phyloP scores from a whole-genome alignment of 2,888 invertebrate genomes.

The Cantharis rufa region DNA sequence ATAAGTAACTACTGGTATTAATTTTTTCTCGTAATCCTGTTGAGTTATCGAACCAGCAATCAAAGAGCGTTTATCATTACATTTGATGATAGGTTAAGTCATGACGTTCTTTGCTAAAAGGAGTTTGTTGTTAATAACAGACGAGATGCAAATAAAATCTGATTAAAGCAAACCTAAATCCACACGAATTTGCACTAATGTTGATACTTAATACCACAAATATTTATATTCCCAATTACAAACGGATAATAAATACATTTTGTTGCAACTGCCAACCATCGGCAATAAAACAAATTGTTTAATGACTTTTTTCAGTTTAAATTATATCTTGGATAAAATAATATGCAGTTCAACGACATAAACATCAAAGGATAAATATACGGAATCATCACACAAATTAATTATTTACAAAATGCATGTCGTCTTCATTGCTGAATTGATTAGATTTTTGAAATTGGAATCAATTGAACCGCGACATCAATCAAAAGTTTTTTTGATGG shows the following conservation, averaged over 20 bases:
- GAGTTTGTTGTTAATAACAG: slow-evolving; percentile 10
- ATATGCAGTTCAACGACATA: not conserved
- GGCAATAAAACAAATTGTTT: not conserved
- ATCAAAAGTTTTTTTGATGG: not conserved
- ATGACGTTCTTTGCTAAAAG: slow-evolving; percentile 18
- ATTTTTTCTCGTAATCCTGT: not conserved
- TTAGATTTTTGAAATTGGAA: not conserved
- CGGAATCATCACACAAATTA: not conserved
- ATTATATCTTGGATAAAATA: not conserved
- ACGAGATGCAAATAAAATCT: slow-evolving; percentile 16
- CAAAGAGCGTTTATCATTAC: slow-evolving; percentile 20
- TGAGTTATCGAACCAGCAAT: slow-evolving; percentile 12
- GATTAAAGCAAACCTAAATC: slow-evolving; percentile 9
- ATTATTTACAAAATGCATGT: not conserved
- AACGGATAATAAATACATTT: not conserved
- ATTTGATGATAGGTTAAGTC: slow-evolving; percentile 8
- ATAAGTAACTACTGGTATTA: slow-evolving; percentile 2
- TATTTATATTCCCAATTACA: not conserved
- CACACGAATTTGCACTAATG: slow-evolving; percentile 6
- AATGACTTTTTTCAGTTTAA: not conserved
- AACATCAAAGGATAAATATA: not conserved
- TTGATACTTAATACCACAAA: not conserved
- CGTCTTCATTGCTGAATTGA: not conserved
- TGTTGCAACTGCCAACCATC: not conserved
- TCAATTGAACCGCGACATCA: not conserved